Evolutionary conservation across 2,113 vertebrate species (phyloP), one percentile per base, ranked within the genome.

Genomic region (Excalfactoria chinensis): DNA sequence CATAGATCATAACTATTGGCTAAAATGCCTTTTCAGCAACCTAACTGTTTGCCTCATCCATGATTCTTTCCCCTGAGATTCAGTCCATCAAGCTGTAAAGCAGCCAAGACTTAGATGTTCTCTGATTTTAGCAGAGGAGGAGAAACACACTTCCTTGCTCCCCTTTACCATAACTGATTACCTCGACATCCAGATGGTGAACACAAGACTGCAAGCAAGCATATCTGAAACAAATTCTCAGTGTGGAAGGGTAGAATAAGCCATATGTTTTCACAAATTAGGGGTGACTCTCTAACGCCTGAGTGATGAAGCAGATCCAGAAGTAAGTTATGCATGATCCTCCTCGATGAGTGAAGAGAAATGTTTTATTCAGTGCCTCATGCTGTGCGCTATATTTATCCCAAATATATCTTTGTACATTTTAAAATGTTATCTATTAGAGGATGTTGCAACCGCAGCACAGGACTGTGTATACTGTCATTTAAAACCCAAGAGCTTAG

Each of bases 311-410:
- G 87, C 95, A 91, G 85, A 96, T 93, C 95, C 95, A 96, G 89
- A 89, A 91, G 94, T 96, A 95, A 96, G 89, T 95, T 96, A 96
- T 96, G 87, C 94, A 96, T 84, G 95, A 96, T 91, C 93, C 79
- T 96, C 95, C 83, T 91, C 25, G 3, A 93, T 92, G 94, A 96
- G 94, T 88, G 94, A 94, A 90, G 86, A 94, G 88, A 89, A 95
- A 96, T 96, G 95, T 95, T 96, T 96, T 96, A 96, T 96, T 96
- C 95, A 96, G 94, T 86, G 89, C 82, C 87, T 96, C 94, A 95
- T 96, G 94, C 91, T 95, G 96, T 25, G 89, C 93, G 89, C 94
- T 96, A 95, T 95, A 95, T 96, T 96, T 96, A 95, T 89, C 88
- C 82, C 85, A 81, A 94, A 93, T 89, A 75, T 77, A 86, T 93